Percentiles rank a stretch among this genome's conserved stretches.
phyloP scores from a whole-genome alignment of 2,113 vertebrate species.

The Irena cyanogastra region DNA sequence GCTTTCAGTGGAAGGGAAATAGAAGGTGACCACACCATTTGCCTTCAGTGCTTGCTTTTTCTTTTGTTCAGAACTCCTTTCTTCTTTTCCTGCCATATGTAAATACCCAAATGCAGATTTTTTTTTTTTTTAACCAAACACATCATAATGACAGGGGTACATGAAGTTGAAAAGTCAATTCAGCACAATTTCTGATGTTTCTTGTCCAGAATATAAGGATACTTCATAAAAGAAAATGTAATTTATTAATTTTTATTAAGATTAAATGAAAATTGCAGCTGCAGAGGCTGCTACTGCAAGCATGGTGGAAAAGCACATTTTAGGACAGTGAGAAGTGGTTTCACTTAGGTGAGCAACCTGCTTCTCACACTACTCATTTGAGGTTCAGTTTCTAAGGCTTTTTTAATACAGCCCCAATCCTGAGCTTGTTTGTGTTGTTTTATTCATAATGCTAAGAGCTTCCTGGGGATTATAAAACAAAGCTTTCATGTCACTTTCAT shows the following conservation, averaged over 20 bases:
- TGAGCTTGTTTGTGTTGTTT: neutral
- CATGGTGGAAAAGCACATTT: neutral
- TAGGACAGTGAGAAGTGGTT: neutral
- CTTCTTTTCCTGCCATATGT: neutral
- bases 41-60: neutral
- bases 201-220: neutral
- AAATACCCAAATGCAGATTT: neutral
- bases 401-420: neutral
- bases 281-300: conserved; percentile 22
- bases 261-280: neutral
- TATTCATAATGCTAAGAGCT: neutral
- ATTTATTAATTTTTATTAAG: neutral
- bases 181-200: neutral
- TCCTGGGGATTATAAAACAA: neutral
- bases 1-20: neutral
- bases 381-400: neutral
- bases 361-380: neutral
- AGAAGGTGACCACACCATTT: neutral
- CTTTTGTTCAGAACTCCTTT: neutral
- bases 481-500: neutral
- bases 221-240: neutral
- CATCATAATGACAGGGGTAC: neutral
- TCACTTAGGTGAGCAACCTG: neutral
- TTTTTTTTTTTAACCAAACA: neutral
- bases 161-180: neutral